A percentile compares a stretch with the other conserved stretches of the same genome.
These are phyloP conservation scores for Plodia interpunctella DNA, from an alignment of 1,140 invertebrate species.

Conservation along the genomic window DNA sequence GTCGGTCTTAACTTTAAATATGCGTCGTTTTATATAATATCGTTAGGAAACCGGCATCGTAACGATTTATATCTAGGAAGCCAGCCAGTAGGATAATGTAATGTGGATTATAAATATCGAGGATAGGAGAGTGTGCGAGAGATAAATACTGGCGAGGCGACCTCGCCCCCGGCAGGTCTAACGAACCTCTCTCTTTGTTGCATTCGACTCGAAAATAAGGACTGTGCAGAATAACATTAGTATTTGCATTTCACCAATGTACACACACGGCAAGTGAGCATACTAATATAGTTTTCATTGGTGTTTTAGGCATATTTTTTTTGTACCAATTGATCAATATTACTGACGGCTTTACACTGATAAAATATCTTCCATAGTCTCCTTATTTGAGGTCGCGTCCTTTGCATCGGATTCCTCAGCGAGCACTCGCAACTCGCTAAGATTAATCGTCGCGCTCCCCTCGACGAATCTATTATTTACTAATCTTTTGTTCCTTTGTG, in stretches of 20 bases:
- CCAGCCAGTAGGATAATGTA: constrained; percentile 33
- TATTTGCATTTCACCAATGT: neutral
- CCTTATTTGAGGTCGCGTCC: constrained; percentile 30
- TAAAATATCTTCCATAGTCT: neutral
- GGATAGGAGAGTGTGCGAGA: constrained; percentile 35
- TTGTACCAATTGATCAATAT: no score
- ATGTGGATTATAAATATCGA: constrained; percentile 40
- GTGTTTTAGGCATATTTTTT: no score
- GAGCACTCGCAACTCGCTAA: constrained; percentile 31
- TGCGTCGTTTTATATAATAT: constrained; percentile 25
- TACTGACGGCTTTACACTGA: neutral
- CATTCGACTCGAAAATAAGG: constrained; percentile 15
- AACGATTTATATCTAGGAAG: constrained; percentile 29
- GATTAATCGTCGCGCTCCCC: constrained; percentile 30
- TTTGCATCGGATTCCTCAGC: constrained; percentile 45
- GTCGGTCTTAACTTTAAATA: constrained; percentile 30
- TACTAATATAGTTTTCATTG: no score
- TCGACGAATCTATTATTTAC: constrained; percentile 26
- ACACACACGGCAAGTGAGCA: no score
- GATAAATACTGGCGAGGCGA: constrained; percentile 62
- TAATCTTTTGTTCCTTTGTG: constrained; percentile 50
- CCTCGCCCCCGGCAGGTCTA: constrained; percentile 59
- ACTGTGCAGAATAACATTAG: neutral
- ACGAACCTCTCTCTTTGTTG: constrained; percentile 68
- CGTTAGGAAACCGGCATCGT: neutral